Evolutionary conservation across 2,888 invertebrate genomes (phyloP).

Genomic region (Theretra japonica): DNA sequence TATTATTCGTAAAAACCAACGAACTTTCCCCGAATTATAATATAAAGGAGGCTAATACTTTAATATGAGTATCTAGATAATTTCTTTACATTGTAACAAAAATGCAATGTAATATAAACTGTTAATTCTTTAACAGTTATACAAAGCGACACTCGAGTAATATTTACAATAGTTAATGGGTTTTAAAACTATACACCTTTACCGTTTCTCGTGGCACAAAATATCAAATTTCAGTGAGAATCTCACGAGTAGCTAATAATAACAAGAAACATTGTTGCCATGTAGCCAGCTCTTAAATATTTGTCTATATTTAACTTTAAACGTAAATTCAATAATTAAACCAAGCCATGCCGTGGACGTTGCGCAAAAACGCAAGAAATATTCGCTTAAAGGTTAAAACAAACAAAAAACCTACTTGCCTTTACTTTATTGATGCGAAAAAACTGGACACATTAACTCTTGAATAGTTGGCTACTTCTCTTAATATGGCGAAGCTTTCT

Average conservation of each 20-base stretch:
- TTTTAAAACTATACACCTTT: conserved; percentile 16
- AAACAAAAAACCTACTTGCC: conserved; percentile 9
- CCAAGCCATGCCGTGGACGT: not conserved
- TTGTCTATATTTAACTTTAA: conserved; percentile 10
- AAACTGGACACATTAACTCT: conserved; percentile 50
- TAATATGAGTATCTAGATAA: no score
- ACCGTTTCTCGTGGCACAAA: conserved; percentile 5
- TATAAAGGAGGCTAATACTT: not conserved
- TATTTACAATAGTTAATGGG: conserved; percentile 14
- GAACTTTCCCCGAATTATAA: conserved; percentile 27
- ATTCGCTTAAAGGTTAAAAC: conserved; percentile 18
- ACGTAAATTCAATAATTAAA: conserved; percentile 13
- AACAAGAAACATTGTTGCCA: not conserved
- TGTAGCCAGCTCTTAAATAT: conserved; percentile 5
- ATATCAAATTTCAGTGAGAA: conserved; percentile 9
- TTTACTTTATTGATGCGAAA: conserved; percentile 43
- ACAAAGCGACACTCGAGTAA: conserved; percentile 19
- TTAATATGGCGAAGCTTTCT: conserved; percentile 68
- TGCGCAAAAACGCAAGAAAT: conserved; percentile 22
- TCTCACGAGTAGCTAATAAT: not conserved
- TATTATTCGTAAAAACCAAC: conserved; percentile 15
- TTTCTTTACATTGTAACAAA: not conserved
- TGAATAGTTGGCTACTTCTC: conserved; percentile 50
- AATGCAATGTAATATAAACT: not conserved
- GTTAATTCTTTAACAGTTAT: conserved; percentile 23